Base-by-base conservation (phyloP, 2,888 invertebrate genomes). In the Aphodius granarius region DNA sequence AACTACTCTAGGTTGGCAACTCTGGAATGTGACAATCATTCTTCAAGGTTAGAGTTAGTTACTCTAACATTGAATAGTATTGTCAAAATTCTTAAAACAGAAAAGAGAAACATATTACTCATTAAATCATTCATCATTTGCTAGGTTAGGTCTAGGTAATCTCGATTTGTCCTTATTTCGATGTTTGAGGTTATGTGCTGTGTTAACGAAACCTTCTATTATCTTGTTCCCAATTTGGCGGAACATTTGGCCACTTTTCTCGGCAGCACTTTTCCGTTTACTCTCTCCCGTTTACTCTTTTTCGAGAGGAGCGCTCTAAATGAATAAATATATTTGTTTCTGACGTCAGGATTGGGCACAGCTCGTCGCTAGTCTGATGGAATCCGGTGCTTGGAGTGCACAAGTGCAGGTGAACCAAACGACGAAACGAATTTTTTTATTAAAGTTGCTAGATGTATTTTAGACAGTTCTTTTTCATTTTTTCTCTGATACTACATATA, bases 341-440 rank as follows among this genome's bases (percentile, higher is more conserved):
- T 73, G 63, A 65, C 43, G 73, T 68, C 77, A 94, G 94, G 94
- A 94, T 90, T 94, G 94, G 94, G 93, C 93, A 90, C 94, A 94
- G 91, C 89, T 94, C 91, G 93, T 94, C 89, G 94, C 94, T 91
- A 93, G 93, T 89, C 92, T 94, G 88, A 92, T 94, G 90, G 94
- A 94, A 89, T 93, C 93, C 85, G 94, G 93, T 89, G 92, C 93
- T 88, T 93, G 93, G 91, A 93, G 92, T 89, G 92, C 93, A 85
- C 93, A 93, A 90, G 89, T 91, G 86, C 91, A 91, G 91, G 93
- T 94, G 91, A 91, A 85, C 86, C 70, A 71, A 63, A 74, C 43
- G 43, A 43, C 43, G 13, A 43, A 43, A 6, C 43, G 43, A 43
- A 43, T 43, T 43, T 43, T n/a, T n/a, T 43, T 43, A 43, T 43